These are phyloP conservation scores for Caerostris darwini DNA, from an alignment of 1,140 invertebrate species.

Conservation along the genomic window DNA sequence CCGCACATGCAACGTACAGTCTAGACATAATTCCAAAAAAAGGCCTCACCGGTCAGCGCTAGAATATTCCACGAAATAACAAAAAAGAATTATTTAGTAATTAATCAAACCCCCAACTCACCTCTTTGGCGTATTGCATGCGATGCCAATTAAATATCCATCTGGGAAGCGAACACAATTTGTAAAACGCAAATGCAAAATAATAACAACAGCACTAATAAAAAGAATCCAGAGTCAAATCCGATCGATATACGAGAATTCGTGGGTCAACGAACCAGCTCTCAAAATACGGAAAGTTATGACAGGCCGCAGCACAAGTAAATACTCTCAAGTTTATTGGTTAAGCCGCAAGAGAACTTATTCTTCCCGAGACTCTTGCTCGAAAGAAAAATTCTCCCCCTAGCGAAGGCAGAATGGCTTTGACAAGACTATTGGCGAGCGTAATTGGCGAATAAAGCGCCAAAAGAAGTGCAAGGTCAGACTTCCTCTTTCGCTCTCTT, in stretches of 20 bases:
- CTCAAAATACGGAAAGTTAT: not conserved
- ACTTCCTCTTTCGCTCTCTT: not conserved
- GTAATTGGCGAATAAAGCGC: constrained; percentile 15
- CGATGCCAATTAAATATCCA: not conserved
- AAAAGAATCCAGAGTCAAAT: not conserved
- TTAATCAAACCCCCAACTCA: not conserved
- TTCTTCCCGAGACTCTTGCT: not conserved
- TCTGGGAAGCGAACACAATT: not conserved
- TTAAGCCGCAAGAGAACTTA: not conserved
- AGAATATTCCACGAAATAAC: not conserved
- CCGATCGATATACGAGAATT: not conserved
- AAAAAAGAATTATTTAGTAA: not conserved
- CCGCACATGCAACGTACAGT: not conserved
- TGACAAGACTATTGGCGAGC: constrained; percentile 34
- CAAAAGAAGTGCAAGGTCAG: constrained; percentile 25
- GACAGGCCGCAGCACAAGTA: not conserved
- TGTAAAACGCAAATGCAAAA: not conserved
- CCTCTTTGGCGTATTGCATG: not conserved
- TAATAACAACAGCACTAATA: not conserved
- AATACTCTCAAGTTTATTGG: not conserved
- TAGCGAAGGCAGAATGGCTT: not conserved
- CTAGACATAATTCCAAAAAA: not conserved
- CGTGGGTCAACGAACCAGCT: constrained; percentile 37
- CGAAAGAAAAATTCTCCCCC: not conserved
- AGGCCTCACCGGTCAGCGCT: not conserved